Evolutionary conservation across 2,888 invertebrate genomes (phyloP).

Genomic region (Amphipoea oculea): DNA sequence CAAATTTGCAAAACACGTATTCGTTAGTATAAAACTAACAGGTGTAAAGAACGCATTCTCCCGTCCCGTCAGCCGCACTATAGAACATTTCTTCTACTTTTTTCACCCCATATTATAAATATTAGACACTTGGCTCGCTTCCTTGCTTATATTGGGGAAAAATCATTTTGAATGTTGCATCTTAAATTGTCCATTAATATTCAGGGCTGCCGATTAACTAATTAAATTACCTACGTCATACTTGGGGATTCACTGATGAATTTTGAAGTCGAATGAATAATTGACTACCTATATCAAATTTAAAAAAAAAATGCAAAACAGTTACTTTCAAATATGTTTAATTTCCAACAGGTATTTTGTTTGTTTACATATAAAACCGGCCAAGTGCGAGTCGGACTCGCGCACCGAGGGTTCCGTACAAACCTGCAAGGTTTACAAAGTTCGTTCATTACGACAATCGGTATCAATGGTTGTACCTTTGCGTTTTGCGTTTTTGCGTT

Average conservation of each 20-base stretch:
- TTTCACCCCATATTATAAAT: background rate
- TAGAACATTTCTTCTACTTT: background rate
- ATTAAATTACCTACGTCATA: background rate
- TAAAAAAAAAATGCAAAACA: conserved; percentile 2
- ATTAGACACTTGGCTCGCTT: background rate
- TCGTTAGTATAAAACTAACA: too few species aligned
- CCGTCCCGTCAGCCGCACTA: too few species aligned
- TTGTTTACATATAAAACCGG: conserved; percentile 9
- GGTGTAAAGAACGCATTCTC: too few species aligned
- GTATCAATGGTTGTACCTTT: too few species aligned
- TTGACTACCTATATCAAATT: background rate
- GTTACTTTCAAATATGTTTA: conserved; percentile 16
- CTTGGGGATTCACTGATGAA: background rate
- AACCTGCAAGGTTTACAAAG: too few species aligned
- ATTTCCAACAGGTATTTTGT: conserved; percentile 21
- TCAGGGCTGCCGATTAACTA: background rate
- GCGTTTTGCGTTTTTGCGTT: too few species aligned
- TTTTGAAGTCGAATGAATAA: background rate
- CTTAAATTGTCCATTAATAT: background rate
- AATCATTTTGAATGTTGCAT: background rate
- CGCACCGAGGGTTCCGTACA: too few species aligned
- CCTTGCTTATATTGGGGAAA: background rate
- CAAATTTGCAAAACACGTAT: too few species aligned
- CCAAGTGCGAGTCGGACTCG: too few species aligned
- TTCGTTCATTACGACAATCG: too few species aligned